Conservation (phyloP, 2,797 vertebrate genomes). For the Hydrocynus forskahlii region DNA sequence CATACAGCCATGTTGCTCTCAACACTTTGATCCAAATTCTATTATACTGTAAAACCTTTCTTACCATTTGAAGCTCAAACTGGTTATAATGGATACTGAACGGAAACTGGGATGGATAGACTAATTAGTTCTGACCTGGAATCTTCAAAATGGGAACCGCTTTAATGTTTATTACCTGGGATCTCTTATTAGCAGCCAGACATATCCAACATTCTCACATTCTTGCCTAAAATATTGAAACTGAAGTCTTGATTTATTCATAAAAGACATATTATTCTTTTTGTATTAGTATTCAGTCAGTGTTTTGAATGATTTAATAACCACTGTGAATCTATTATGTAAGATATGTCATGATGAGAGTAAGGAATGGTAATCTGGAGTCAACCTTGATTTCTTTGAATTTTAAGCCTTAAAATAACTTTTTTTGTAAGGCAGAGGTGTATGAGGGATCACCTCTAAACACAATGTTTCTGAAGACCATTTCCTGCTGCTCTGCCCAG, state of each 20-base stretch:
- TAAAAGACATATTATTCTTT: neutral
- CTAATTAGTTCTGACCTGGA: neutral
- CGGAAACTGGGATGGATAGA: neutral
- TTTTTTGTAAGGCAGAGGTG: neutral
- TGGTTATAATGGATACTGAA: constrained; percentile 1
- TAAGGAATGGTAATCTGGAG: neutral
- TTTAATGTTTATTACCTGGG: neutral
- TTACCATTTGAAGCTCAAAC: neutral
- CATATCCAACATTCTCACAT: too few relatives aligned
- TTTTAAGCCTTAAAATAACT: neutral
- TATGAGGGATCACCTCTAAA: neutral
- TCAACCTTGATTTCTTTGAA: neutral
- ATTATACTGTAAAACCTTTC: neutral
- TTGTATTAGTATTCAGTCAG: neutral
- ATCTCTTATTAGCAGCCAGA: too few relatives aligned
- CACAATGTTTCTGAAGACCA: neutral
- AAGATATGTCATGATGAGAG: neutral
- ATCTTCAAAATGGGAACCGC: neutral
- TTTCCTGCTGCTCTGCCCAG: neutral
- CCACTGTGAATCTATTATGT: neutral
- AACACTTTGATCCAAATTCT: constrained; percentile 24
- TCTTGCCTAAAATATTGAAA: neutral
- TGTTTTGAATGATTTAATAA: neutral
- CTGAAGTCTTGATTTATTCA: neutral
- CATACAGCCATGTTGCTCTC: constrained; percentile 21